Base-by-base conservation (phyloP, 1,140 invertebrate genomes). In the Macrobrachium rosenbergii region DNA sequence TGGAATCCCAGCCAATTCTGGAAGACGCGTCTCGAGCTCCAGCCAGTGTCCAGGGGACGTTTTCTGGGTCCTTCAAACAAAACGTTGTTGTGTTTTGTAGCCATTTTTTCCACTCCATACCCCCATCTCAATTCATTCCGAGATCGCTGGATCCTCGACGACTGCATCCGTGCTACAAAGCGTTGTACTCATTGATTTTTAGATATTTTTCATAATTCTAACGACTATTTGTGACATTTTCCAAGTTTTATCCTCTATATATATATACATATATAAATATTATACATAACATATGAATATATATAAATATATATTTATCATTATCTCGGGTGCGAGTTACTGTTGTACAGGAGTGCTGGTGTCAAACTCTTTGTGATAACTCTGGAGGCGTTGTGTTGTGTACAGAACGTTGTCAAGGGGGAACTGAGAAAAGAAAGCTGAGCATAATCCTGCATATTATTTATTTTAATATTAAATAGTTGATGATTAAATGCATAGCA, bases 381-480 rank as follows among this genome's bases (percentile, higher is more conserved):
- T 62, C 23, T 43, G 80, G 12, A 8, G 60, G 37, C n/a, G 67
- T 43, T 45, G 28, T 43, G n/a, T 81, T 21, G 69, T 82, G 63
- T 21, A 82, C 67, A 52, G 19, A 43, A 45, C 37, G 17, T 37
- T 17, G 23, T 75, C 69, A 60, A n/a, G 43, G 45, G 45, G 28
- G 28, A 23, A 59, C 45, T 23, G 17, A 63, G 43, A 60, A 21
- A 60, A 28, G 21, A 14, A 79, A 63, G 45, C 77, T 79, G 60
- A 60, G 58, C 77, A 79, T 79, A 63, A 64, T 79, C 77, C 77
- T 62, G 77, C 60, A 79, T 79, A 79, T 62, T 79, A n/a, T 79
- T 79, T 79, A 79, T 79, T 79, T 79, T 79, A 79, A 62, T 79
- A 79, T 28, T 79, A 79, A 19, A 79, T 79, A 79, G 59, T 79